Conservation (phyloP, 2,888 invertebrate genomes). For the Hydropsyche betteni region DNA sequence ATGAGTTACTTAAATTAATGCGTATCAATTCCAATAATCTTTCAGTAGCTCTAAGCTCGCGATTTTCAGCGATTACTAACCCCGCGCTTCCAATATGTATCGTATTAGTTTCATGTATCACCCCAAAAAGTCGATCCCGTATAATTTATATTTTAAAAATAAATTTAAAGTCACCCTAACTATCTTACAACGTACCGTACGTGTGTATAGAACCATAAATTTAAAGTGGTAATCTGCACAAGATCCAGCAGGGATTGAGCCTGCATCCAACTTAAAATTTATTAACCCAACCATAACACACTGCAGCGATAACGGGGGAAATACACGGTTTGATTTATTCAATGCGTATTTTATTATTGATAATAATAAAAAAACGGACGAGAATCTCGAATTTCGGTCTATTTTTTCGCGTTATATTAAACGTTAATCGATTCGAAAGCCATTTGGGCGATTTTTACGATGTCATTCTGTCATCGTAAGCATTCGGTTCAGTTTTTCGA, state of each 20-base stretch:
- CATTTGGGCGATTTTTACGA: constrained; percentile 29
- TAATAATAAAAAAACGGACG: too few relatives aligned
- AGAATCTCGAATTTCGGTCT: background rate
- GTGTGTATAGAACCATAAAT: constrained; percentile 11
- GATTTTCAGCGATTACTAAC: background rate
- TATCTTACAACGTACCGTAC: background rate
- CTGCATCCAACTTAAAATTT: constrained; percentile 19
- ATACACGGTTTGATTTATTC: too few relatives aligned
- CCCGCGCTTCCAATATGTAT: background rate
- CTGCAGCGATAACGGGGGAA: background rate
- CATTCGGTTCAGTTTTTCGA: constrained; percentile 24
- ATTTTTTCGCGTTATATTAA: constrained; percentile 17
- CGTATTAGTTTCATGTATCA: background rate
- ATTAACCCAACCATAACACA: constrained; percentile 4
- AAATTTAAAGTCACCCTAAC: background rate
- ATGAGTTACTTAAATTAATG: constrained; percentile 31
- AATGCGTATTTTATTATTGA: too few relatives aligned
- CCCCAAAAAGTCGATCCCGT: too few relatives aligned
- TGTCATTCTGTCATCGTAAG: constrained; percentile 32
- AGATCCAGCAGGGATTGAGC: constrained; percentile 23
- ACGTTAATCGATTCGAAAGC: constrained; percentile 30
- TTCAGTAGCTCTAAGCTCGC: constrained; percentile 17
- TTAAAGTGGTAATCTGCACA: constrained; percentile 25
- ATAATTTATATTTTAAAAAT: too few relatives aligned
- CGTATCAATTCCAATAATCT: constrained; percentile 31